Base-by-base conservation (phyloP, 2,113 vertebrate species). In the Trinectes maculatus region DNA sequence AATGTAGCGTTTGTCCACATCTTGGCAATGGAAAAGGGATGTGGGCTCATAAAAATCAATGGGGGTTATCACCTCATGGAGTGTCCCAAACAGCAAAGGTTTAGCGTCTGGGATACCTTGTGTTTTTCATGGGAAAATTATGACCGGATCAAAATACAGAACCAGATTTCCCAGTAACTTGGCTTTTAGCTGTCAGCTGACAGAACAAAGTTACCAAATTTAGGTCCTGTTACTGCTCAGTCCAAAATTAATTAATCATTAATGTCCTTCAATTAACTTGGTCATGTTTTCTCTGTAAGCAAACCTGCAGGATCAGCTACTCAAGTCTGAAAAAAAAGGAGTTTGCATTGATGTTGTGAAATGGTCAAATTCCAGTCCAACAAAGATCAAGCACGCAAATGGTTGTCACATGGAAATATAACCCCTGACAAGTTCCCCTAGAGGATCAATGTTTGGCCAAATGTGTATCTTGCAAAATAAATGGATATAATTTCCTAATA, bases 381-480 rank as follows among this genome's bases (percentile, higher is more conserved):
- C 66, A 56, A 85, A 87, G 66, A 80, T 71, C 60, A 67, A 62
- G 70, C 56, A 56, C 24, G 65, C 69, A 80, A 72, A 74, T 74
- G 49, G 55, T 66, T 74, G 82, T 87, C 74, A 84, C 82, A 78
- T 87, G 77, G 77, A 84, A 84, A 83, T 65, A 67, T 63, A 81
- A 74, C 48, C 63, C 55, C 70, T 72, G 63, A 87, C 74, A 80
- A 62, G 67, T 59, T 74, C 56, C 77, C 63, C 71, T 37, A 29
- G 71, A 71, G 62, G 55, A 52, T 36, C 10, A 3, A 47, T 59
- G 58, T 74, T 82, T 82, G 83, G 74, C 80, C 84, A 84, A 84
- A 85, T 85, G 64, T 82, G 71, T 82, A 85, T 89, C 79, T 87
- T 70, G 53, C 63, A 56, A 83, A 85, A 85, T 78, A 75, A 79